phyloP scores from a whole-genome alignment of 1,140 invertebrate genomes.

The Linepithema humile region DNA sequence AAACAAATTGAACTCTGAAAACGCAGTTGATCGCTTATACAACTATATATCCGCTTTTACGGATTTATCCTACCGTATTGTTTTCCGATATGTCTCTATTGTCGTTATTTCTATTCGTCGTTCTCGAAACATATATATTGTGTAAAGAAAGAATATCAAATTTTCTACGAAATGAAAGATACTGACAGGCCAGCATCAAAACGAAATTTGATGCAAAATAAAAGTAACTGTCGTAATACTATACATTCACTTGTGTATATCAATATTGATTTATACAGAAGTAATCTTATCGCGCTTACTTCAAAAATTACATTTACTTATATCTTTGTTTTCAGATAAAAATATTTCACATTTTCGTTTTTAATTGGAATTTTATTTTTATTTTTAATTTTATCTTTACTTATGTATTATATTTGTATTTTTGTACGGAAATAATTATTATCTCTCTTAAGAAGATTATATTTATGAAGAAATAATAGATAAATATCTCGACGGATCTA shows the following conservation, averaged over 20 bases:
- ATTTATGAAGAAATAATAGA: background rate
- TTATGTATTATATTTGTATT: background rate
- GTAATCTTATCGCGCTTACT: too few species aligned
- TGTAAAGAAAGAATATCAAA: background rate
- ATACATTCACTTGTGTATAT: background rate
- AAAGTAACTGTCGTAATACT: background rate
- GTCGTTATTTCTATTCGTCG: background rate
- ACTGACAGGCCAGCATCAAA: too few species aligned
- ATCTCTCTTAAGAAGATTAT: background rate
- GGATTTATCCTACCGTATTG: background rate
- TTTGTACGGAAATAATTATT: background rate
- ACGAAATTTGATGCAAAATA: too few species aligned
- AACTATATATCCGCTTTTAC: constrained; percentile 11
- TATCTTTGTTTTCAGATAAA: too few species aligned
- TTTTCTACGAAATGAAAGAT: background rate
- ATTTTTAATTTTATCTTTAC: background rate
- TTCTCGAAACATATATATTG: background rate
- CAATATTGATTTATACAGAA: background rate
- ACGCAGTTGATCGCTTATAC: constrained; percentile 3
- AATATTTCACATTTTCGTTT: too few species aligned
- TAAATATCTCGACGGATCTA: background rate
- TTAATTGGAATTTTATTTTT: too few species aligned
- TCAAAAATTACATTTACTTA: too few species aligned
- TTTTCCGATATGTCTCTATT: constrained; percentile 2
- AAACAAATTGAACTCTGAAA: constrained; percentile 40